Conservation (phyloP, 2,797 vertebrate species). For the Sebastes paucispinis region DNA sequence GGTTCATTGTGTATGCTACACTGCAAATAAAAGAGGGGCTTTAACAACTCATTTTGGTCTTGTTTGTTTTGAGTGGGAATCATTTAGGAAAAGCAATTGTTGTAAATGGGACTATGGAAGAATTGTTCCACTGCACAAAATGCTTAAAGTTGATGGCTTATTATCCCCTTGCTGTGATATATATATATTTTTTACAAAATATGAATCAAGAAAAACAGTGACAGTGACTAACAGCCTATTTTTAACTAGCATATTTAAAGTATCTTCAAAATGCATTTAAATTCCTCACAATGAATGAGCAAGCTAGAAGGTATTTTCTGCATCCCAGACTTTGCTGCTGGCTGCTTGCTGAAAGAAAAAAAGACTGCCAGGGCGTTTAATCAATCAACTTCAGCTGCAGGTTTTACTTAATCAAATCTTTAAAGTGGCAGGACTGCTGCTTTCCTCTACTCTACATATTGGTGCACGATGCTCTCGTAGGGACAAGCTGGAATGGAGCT, state of each 20-base stretch:
- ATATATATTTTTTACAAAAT: background rate
- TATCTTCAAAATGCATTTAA: slow-evolving; percentile 1
- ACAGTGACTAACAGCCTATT: background rate
- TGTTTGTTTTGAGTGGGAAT: background rate
- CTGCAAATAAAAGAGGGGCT: background rate
- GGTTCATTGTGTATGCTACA: background rate
- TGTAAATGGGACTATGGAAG: background rate
- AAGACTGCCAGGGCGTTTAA: slow-evolving; percentile 55
- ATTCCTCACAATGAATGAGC: slow-evolving; percentile 21
- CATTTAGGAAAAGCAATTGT: background rate
- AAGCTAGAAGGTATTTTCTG: slow-evolving; percentile 23
- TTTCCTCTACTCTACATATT: slow-evolving; percentile 24
- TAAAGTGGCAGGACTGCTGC: slow-evolving; percentile 58
- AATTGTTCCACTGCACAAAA: background rate
- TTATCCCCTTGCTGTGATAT: background rate
- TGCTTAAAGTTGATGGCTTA: background rate
- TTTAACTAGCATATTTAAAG: background rate
- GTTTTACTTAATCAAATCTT: slow-evolving; percentile 74
- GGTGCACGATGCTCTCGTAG: slow-evolving; percentile 14
- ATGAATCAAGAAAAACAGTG: background rate
- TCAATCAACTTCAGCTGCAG: slow-evolving; percentile 72
- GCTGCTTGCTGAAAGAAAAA: slow-evolving; percentile 28
- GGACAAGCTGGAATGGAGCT: slow-evolving; percentile 30
- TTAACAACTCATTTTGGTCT: background rate
- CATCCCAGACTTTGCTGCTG: slow-evolving; percentile 27